These are phyloP conservation scores for Habroteleia sp. DNA, from an alignment of 2,888 invertebrate genomes.

Conservation along the genomic window DNA sequence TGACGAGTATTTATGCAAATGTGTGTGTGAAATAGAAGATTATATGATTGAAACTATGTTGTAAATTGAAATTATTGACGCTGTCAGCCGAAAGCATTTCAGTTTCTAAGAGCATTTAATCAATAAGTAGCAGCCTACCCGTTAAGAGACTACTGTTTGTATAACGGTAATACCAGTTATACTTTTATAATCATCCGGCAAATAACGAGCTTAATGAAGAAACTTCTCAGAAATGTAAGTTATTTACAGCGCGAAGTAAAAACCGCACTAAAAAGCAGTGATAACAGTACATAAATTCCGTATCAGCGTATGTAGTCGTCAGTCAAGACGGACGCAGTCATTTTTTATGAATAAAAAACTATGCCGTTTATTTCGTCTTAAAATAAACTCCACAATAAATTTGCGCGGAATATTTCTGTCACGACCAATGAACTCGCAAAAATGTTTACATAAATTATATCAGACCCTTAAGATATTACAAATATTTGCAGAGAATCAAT, in stretches of 20 bases:
- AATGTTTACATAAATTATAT: conserved; percentile 32
- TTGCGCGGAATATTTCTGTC: conserved; percentile 10
- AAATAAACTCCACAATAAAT: conserved; percentile 18
- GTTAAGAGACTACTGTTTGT: conserved; percentile 58
- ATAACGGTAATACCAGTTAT: conserved; percentile 64
- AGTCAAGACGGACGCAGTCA: conserved; percentile 55
- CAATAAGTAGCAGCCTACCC: conserved; percentile 60
- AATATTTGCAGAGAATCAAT: too few relatives aligned
- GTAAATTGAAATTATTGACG: conserved; percentile 62
- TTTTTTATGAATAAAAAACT: conserved; percentile 51
- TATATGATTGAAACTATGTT: conserved; percentile 49
- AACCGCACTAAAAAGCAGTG: conserved; percentile 59
- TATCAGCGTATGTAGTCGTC: conserved; percentile 58
- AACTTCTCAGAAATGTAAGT: conserved; percentile 62
- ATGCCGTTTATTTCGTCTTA: conserved; percentile 34
- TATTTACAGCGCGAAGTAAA: conserved; percentile 61
- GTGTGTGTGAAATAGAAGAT: conserved; percentile 51
- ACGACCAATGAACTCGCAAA: conserved; percentile 17
- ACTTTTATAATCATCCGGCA: conserved; percentile 63
- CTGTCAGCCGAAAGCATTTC: conserved; percentile 49
- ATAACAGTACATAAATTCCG: conserved; percentile 62
- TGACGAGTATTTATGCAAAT: conserved; percentile 33
- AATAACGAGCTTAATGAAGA: conserved; percentile 64
- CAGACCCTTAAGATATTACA: too few relatives aligned
- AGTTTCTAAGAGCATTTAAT: conserved; percentile 63